Conservation (phyloP, 2,888 invertebrate genomes). For the Artemia sp. region DNA sequence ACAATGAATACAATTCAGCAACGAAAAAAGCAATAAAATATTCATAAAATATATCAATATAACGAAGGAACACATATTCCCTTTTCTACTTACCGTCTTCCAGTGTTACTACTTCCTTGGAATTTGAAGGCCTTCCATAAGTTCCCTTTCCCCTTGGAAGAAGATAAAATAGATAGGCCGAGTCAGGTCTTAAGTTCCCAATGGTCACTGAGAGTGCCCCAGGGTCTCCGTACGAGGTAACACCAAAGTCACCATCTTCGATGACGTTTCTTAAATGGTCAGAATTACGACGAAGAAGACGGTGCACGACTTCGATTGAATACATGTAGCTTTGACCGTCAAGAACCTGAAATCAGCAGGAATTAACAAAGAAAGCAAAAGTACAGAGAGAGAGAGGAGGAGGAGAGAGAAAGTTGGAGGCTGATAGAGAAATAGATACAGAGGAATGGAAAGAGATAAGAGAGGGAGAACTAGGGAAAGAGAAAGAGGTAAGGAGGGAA, state of each 20-base stretch:
- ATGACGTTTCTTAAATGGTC: neutral
- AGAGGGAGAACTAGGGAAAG: too few relatives aligned
- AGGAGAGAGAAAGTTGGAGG: too few relatives aligned
- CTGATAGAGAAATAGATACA: too few relatives aligned
- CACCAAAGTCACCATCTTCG: slow-evolving; percentile 6
- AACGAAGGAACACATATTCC: too few relatives aligned
- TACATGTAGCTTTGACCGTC: slow-evolving; percentile 9
- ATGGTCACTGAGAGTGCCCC: slow-evolving; percentile 1
- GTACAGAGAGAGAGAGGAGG: neutral
- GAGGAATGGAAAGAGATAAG: too few relatives aligned
- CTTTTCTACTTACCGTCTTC: neutral
- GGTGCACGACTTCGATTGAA: neutral
- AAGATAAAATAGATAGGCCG: neutral
- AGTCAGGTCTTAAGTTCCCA: slow-evolving; percentile 7
- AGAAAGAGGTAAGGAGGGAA: too few relatives aligned
- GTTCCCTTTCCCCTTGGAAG: slow-evolving; percentile 11
- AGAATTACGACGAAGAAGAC: neutral
- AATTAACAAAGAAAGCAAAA: neutral
- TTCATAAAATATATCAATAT: too few relatives aligned
- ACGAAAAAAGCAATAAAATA: too few relatives aligned
- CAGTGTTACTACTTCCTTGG: neutral
- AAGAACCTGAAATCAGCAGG: neutral
- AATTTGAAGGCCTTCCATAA: neutral
- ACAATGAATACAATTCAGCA: too few relatives aligned
- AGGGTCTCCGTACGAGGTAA: neutral